A percentile compares a stretch with the other conserved stretches of the same genome.
Conservation (phyloP, 1,140 invertebrate genomes). For the Teleogryllus occipitalis region DNA sequence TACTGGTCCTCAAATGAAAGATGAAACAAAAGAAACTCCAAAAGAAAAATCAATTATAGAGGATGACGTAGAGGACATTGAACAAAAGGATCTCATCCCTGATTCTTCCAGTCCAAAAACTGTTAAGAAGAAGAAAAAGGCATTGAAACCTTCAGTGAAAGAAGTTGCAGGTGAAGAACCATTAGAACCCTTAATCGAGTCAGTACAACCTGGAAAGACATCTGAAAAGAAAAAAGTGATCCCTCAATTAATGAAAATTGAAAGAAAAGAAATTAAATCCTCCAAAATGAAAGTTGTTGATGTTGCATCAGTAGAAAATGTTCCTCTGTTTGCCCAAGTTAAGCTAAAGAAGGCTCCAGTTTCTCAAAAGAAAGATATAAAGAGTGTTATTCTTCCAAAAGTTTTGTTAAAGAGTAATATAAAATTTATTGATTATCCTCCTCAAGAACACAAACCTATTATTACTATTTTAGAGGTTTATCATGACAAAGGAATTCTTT, state of each 20-base stretch:
- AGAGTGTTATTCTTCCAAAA: slow-evolving; percentile 47
- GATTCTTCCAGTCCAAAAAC: background rate
- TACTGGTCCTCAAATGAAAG: slow-evolving; percentile 4
- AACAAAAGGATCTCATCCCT: background rate
- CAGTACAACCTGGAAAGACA: slow-evolving; percentile 3
- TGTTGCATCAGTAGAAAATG: slow-evolving; percentile 33
- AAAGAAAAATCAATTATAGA: slow-evolving; percentile 16
- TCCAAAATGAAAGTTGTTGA: slow-evolving; percentile 28
- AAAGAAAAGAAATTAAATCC: slow-evolving; percentile 28
- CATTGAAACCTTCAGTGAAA: background rate
- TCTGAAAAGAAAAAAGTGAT: slow-evolving; percentile 23
- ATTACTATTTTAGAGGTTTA: slow-evolving; percentile 37
- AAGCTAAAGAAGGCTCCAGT: slow-evolving; percentile 52
- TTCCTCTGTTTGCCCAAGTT: slow-evolving; percentile 48
- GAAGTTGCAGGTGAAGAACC: background rate
- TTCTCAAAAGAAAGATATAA: slow-evolving; percentile 41
- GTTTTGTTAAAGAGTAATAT: slow-evolving; percentile 55
- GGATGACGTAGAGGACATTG: slow-evolving; percentile 14
- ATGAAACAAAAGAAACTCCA: slow-evolving; percentile 9
- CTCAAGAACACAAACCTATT: slow-evolving; percentile 36
- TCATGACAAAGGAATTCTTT: slow-evolving; percentile 53
- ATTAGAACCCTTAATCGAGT: slow-evolving; percentile 20
- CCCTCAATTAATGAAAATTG: slow-evolving; percentile 25
- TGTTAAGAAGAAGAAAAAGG: slow-evolving; percentile 21
- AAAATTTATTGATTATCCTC: slow-evolving; percentile 45